A percentile compares a stretch with the other conserved stretches of the same genome.
Conservation (phyloP, 2,888 invertebrate species). For the Coelogynopora nodosa region DNA sequence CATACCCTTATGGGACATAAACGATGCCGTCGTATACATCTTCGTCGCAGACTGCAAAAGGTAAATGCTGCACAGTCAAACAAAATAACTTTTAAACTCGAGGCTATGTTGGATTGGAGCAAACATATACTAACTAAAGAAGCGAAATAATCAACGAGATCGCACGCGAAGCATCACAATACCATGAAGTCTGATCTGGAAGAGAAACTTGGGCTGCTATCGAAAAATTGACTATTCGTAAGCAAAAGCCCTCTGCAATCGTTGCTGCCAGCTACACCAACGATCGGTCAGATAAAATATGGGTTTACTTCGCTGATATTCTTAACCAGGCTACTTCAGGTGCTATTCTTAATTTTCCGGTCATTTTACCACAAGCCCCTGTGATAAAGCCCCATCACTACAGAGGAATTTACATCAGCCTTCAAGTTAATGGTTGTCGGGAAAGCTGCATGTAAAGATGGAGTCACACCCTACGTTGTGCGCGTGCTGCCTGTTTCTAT, state of each 20-base stretch:
- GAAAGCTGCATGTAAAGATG: conserved; percentile 2
- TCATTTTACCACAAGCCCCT: conserved; percentile 15
- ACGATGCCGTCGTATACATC: not conserved
- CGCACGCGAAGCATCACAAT: not conserved
- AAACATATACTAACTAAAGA: not conserved
- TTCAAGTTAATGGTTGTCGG: not conserved
- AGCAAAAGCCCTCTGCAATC: conserved; percentile 18
- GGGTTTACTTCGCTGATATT: conserved; percentile 8
- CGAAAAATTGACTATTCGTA: not conserved
- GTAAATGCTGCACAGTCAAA: not conserved
- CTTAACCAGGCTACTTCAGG: conserved; percentile 11
- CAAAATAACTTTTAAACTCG: not conserved
- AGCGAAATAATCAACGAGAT: not conserved
- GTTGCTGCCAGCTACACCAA: conserved; percentile 3
- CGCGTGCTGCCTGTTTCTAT: not conserved
- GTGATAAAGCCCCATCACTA: not conserved
- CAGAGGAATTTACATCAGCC: conserved; percentile 11
- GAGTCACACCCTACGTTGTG: not conserved
- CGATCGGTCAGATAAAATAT: conserved; percentile 3
- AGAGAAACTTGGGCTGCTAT: conserved; percentile 7
- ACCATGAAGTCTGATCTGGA: not conserved
- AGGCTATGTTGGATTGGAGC: not conserved
- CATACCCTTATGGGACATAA: not conserved
- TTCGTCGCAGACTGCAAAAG: not conserved
- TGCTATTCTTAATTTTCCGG: not conserved